Evolutionary conservation across 2,113 vertebrate genomes (phyloP), one percentile per base, ranked within the genome.

Genomic region (Epinephelus lanceolatus): DNA sequence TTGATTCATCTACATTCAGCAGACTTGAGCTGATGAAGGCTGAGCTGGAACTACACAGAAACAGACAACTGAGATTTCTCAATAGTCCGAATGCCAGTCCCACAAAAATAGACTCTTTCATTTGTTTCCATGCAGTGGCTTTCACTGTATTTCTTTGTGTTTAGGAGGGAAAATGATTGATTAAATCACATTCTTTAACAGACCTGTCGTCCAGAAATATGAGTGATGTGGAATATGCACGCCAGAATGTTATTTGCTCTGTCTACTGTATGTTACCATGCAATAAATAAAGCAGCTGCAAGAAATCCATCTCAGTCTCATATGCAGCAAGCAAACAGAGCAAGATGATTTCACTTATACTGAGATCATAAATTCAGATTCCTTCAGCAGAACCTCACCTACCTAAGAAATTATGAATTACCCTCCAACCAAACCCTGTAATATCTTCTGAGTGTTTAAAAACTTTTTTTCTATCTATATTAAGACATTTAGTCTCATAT

Each of bases 1-100:
- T 25, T 61, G 30, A 55, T n/a, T 65, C 33, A 80, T 72, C 60
- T 21, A 23, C 37, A 55, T 47, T 55, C 49, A 69, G 17, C 65
- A 67, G 18, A 25, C 53, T 49, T 37, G 6, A 37, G 33, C 33
- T 37, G 33, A 37, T 1, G 33, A 37, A 37, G 33, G 33, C 33
- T 13, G 51, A 45, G 49, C 60, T 61, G 21, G 42, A 61, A 25
- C 23, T 15, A 4, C 18, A 65, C 23, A 61, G 4, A 45, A 45
- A 61, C 65, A 51, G 27, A 25, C 59, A 21, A 27, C 11, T 12
- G 15, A 17, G 21, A 18, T 33, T 21, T 19, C 55, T 45, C 42
- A 45, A 12, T 12, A 11, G 42, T 45, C 30, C 30, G 4, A 30
- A 30, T 30, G 30, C 0, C 42, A 45, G 42, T 45, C 42, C 42